phyloP scores from a whole-genome alignment of 2,113 vertebrate species.

The Porphyrio hochstetteri region DNA sequence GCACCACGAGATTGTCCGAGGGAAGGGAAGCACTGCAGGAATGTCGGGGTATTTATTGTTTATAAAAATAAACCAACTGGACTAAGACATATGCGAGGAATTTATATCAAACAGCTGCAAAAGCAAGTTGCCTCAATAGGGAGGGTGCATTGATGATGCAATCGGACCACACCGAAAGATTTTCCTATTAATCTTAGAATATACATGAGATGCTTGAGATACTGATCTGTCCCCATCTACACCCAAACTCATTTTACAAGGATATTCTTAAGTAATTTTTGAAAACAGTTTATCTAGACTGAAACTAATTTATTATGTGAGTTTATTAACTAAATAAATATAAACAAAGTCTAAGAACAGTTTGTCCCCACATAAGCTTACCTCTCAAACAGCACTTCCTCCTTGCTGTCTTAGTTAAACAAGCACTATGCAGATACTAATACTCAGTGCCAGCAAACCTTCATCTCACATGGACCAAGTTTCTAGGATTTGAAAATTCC shows the following conservation, averaged over 20 bases:
- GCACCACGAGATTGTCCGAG: constrained; percentile 75
- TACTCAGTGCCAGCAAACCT: neutral
- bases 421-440: neutral
- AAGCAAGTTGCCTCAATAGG: constrained; percentile 88
- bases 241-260: constrained; percentile 4
- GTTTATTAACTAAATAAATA: constrained; percentile 26
- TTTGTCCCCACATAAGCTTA: neutral
- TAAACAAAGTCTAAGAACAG: constrained; percentile 33
- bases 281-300: neutral
- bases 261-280: neutral
- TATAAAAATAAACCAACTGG: constrained; percentile 98
- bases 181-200: constrained; percentile 39
- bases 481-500: neutral
- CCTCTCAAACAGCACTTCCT: neutral
- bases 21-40: constrained; percentile 81
- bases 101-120: constrained; percentile 98
- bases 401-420: neutral
- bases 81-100: constrained; percentile 92
- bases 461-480: neutral
- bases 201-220: neutral
- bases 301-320: neutral
- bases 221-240: neutral
- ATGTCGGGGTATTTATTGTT: constrained; percentile 93
- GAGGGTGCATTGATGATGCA: constrained; percentile 71
- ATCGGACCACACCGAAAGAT: constrained; percentile 80